phyloP scores from a whole-genome alignment of 1,140 invertebrate species.

The Ganaspis sp. region DNA sequence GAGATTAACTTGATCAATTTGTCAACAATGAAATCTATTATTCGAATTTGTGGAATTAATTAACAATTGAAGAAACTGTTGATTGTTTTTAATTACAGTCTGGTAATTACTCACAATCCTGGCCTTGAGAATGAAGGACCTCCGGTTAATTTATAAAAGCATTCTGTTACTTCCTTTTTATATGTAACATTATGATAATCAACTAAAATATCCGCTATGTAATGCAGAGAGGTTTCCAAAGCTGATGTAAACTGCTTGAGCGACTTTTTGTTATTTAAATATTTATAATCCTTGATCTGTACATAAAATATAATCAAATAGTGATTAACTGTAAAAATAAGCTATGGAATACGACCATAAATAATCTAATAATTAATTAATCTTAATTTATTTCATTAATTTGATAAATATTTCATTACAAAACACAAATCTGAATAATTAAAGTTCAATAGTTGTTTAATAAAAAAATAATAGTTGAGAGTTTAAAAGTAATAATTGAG shows the following conservation, averaged over 20 bases:
- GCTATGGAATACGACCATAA: too few species aligned
- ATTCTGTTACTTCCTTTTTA: constrained; percentile 48
- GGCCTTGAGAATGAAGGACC: constrained; percentile 55
- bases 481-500: too few species aligned
- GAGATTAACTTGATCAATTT: too few species aligned
- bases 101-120: constrained; percentile 57
- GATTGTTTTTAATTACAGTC: not conserved
- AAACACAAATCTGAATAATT: too few species aligned
- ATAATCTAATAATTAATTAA: too few species aligned
- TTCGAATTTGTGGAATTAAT: too few species aligned
- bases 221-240: constrained; percentile 58
- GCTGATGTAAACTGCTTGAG: constrained; percentile 50
- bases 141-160: constrained; percentile 59
- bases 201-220: constrained; percentile 64
- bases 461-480: too few species aligned
- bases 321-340: not conserved
- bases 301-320: constrained; percentile 4
- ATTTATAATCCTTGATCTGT: constrained; percentile 61
- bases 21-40: too few species aligned
- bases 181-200: constrained; percentile 63
- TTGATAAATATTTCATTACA: too few species aligned
- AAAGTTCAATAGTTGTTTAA: too few species aligned
- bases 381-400: too few species aligned
- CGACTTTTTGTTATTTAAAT: constrained; percentile 57
- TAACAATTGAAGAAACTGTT: too few species aligned